Evolutionary conservation across 2,113 vertebrate species (phyloP).

Genomic region (Sander lucioperca): DNA sequence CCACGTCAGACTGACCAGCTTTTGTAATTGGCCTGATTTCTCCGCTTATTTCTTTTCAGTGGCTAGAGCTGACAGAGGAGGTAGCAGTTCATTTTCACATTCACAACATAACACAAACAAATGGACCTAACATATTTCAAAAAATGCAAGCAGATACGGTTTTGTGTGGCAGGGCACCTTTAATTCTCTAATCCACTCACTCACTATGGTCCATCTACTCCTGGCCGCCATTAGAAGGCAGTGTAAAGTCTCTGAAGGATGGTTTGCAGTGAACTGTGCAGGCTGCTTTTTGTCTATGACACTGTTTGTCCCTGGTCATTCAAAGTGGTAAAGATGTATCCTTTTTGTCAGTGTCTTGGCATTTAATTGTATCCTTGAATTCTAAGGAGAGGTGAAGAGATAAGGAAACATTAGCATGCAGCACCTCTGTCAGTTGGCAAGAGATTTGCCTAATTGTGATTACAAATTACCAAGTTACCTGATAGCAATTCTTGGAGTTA

Average conservation of each 20-base stretch:
- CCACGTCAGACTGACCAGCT: too few species aligned
- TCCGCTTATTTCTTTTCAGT: too few species aligned
- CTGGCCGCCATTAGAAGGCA: background rate
- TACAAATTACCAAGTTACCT: slow-evolving; percentile 78
- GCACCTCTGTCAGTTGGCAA: slow-evolving; percentile 15
- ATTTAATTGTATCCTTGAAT: slow-evolving; percentile 58
- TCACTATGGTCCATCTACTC: background rate
- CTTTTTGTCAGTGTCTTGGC: slow-evolving; percentile 39
- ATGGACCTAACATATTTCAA: too few species aligned
- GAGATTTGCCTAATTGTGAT: slow-evolving; percentile 77
- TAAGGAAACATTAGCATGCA: slow-evolving; percentile 74
- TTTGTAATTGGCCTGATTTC: too few species aligned
- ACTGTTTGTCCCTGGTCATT: slow-evolving; percentile 47
- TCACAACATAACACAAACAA: too few species aligned
- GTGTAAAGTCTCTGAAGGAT: slow-evolving; percentile 4
- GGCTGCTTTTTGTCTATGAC: background rate
- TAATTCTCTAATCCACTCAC: background rate
- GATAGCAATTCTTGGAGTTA: slow-evolving; percentile 70
- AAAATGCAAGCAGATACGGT: too few species aligned
- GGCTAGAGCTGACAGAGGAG: too few species aligned
- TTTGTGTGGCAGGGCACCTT: too few species aligned
- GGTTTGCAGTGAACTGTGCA: background rate
- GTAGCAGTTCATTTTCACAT: too few species aligned
- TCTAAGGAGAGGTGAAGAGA: slow-evolving; percentile 51
- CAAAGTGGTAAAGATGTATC: slow-evolving; percentile 32